Base-by-base conservation (phyloP, 2,888 invertebrate genomes). In the Heliconius erato region DNA sequence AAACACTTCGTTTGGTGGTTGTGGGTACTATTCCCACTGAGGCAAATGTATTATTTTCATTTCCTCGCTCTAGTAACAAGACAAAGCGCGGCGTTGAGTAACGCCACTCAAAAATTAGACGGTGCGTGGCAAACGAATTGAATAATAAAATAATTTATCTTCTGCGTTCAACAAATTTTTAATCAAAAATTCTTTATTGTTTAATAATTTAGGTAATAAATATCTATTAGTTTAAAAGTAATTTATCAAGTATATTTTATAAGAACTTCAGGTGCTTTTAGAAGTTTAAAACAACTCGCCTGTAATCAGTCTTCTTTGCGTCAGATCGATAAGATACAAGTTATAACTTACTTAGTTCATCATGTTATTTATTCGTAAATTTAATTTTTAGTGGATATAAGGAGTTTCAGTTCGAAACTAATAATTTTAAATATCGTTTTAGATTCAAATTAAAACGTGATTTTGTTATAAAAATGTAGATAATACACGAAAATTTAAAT, bases 271-370 rank as follows among this genome's bases (percentile, higher is more conserved):
- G 16, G 40, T 44, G 40, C 26, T 40, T 65, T 77, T 77, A 77
- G 44, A 77, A 67, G 26, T 76, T 76, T 67, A 16, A 12, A 77
- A 44, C 40, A 26, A 44, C 77, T 77, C 35, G 5, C 4, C n/a
- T 26, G 40, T 26, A 44, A 77, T 77, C 77, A 65, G 65, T 77
- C 65, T 77, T 63, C 63, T 59, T 35, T 32, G 28, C 28, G 44
- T n/a, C 77, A 44, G 77, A 77, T 77, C 77, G 77, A 77, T 67
- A 67, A 67, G 67, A 65, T 19, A 67, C 28, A 44, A 40, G 26
- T 44, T 77, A 19, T 44, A 19, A 67, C 26, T 77, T 65, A 77
- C 67, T 40, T 77, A 26, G 67, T 26, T 77, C 19, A 40, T 59
- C n/a, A 71, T 40, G 5, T 9, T 54, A 28, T 11, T 74, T 74